Conservation (phyloP, 1,140 invertebrate genomes). For the Branchinecta lindahli region DNA sequence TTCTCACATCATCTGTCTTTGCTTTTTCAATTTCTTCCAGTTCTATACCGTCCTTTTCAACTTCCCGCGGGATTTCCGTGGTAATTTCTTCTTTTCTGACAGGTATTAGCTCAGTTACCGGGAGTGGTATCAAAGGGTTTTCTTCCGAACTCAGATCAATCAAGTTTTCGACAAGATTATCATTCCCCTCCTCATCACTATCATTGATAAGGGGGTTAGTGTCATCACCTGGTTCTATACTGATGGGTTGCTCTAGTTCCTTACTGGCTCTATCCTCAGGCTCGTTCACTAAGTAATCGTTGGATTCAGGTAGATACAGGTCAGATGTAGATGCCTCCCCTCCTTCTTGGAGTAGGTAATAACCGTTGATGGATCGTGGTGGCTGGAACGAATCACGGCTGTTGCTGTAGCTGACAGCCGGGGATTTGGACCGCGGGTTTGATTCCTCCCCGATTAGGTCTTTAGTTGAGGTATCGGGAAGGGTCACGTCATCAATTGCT, state of each 20-base stretch:
- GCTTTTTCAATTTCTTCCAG: too few species aligned
- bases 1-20: too few species aligned
- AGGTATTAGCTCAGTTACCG: too few species aligned
- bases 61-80: too few species aligned
- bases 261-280: background rate
- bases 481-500: background rate
- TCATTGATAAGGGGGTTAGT: background rate
- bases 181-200: background rate
- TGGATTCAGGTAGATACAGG: background rate
- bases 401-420: background rate
- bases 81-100: too few species aligned
- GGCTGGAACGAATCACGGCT: background rate
- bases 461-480: too few species aligned
- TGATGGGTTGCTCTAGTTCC: background rate
- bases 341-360: background rate
- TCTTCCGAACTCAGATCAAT: background rate
- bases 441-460: too few species aligned
- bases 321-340: background rate
- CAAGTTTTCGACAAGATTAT: background rate
- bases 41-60: too few species aligned
- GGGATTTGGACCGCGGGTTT: background rate
- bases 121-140: too few species aligned
- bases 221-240: background rate
- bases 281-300: background rate
- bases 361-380: background rate